phyloP scores from a whole-genome alignment of 1,140 invertebrate species.

The Drosophila prosaltans region DNA sequence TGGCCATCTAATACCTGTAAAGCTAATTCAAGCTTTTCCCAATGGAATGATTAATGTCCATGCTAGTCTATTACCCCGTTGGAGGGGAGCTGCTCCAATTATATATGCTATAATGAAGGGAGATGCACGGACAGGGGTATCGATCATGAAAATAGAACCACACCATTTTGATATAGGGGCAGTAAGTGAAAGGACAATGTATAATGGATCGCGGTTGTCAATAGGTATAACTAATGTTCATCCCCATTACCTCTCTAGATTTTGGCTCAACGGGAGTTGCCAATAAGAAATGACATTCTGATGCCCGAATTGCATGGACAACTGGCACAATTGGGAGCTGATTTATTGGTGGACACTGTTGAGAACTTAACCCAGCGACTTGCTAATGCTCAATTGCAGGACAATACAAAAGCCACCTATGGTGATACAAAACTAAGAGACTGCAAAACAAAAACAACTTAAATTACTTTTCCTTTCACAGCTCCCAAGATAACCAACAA shows the following conservation, averaged over 20 bases:
- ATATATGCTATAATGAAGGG: slow-evolving; percentile 88
- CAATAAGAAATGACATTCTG: slow-evolving; percentile 86
- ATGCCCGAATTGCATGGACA: slow-evolving; percentile 87
- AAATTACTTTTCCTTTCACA: slow-evolving; percentile 63
- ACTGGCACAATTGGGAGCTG: slow-evolving; percentile 88
- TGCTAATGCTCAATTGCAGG: slow-evolving; percentile 85
- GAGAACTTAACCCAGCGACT: slow-evolving; percentile 86
- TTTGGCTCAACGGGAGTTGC: slow-evolving; percentile 86
- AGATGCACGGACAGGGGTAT: slow-evolving; percentile 92
- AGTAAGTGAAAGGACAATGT: slow-evolving; percentile 43
- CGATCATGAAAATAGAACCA: slow-evolving; percentile 94
- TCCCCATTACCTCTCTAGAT: slow-evolving; percentile 84
- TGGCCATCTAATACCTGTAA: slow-evolving; percentile 87
- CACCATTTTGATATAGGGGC: slow-evolving; percentile 94
- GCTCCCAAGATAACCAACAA: slow-evolving; percentile 88
- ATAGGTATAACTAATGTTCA: too few species aligned
- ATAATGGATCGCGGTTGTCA: too few species aligned
- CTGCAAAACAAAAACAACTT: slow-evolving; percentile 2
- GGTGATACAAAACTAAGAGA: slow-evolving; percentile 84
- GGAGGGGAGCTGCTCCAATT: slow-evolving; percentile 90
- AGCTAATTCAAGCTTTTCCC: slow-evolving; percentile 87
- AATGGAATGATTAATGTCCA: slow-evolving; percentile 96
- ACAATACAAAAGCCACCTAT: slow-evolving; percentile 86
- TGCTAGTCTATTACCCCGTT: slow-evolving; percentile 94
- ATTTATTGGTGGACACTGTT: slow-evolving; percentile 87